Base-by-base conservation (phyloP, 2,797 vertebrate genomes). In the Eremophila alpestris region DNA sequence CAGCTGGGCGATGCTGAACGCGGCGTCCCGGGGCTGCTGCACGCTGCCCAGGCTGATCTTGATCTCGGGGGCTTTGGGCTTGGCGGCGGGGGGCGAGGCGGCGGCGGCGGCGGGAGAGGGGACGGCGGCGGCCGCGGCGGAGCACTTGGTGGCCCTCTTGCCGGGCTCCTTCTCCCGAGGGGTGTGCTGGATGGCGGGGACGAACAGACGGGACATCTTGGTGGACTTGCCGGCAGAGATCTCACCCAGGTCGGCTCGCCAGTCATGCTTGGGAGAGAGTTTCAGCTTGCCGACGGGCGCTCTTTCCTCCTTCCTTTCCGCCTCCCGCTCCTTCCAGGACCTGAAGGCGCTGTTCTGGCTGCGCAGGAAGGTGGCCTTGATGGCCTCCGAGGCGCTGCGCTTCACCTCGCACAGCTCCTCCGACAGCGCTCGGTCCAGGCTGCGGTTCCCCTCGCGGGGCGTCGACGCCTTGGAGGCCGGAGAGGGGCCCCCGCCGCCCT, bases 201-300 rank as follows among this genome's bases (percentile, higher is more conserved):
- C 99, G 95, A 99, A 99, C 54, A 99, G 98, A 81, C 98, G 98
- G 9, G 99, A 99, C 97, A 99, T 98, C 96, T 99, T 99, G 46
- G 98, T 99, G 65, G 98, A 95, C 95, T 98, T 98, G 93, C 97
- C 90, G 68, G 94, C 96, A 8, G 97, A 97, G 63, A 98, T 97
- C 83, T 98, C 98, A 11, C 97, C 98, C 41, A 98, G 92, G 46
- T 98, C 98, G 38, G 98, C 97, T 55, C 97, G 97, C 95, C 95
- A 95, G 81, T 97, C 96, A 14, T 94, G 96, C 63, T 83, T 78
- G 77, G 97, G 24, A 51, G 96, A 96, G 41, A 97, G 96, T 54
- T 96, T 96, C 49, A 95, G 92, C 96, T 93, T 98, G 87, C 97
- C 97, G 56, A 96, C 81, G 15, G 95, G 95, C 77, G 87, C 94